These are phyloP conservation scores for Octopus bimaculoides DNA, from an alignment of 1,140 invertebrate species.

Conservation along the genomic window DNA sequence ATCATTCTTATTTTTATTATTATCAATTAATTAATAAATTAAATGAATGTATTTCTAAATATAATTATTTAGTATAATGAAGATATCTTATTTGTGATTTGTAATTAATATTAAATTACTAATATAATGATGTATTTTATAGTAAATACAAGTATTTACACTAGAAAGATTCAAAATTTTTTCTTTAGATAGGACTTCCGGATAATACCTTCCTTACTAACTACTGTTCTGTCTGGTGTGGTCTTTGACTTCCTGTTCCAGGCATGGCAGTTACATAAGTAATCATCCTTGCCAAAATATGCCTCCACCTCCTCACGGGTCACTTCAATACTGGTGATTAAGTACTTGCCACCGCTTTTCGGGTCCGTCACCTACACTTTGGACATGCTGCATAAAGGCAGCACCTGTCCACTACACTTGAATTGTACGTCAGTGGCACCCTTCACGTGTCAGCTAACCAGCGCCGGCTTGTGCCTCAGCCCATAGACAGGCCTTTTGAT, in stretches of 20 bases:
- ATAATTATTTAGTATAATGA: too few relatives aligned
- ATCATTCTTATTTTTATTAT: too few relatives aligned
- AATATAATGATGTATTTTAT: too few relatives aligned
- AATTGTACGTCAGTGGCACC: conserved; percentile 78
- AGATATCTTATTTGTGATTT: too few relatives aligned
- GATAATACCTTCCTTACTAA: conserved; percentile 75
- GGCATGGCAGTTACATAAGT: conserved; percentile 82
- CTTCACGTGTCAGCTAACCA: conserved; percentile 79
- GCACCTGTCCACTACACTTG: conserved; percentile 76
- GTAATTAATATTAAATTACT: too few relatives aligned
- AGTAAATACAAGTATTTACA: too few relatives aligned
- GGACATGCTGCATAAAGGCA: conserved; percentile 64
- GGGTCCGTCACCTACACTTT: conserved; percentile 75
- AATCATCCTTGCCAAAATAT: conserved; percentile 79
- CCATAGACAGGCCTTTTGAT: conserved; percentile 67
- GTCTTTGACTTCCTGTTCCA: conserved; percentile 60
- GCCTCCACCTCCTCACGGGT: conserved; percentile 86
- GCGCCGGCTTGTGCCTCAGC: conserved; percentile 78
- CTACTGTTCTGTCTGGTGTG: conserved; percentile 63
- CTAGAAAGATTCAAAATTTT: too few relatives aligned
- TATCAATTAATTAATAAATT: too few relatives aligned
- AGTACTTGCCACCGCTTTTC: conserved; percentile 77
- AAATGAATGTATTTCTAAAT: too few relatives aligned
- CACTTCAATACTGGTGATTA: conserved; percentile 82
- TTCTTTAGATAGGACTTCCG: too few relatives aligned